phyloP scores from a whole-genome alignment of 2,888 invertebrate species.

The Heliconius cydno region DNA sequence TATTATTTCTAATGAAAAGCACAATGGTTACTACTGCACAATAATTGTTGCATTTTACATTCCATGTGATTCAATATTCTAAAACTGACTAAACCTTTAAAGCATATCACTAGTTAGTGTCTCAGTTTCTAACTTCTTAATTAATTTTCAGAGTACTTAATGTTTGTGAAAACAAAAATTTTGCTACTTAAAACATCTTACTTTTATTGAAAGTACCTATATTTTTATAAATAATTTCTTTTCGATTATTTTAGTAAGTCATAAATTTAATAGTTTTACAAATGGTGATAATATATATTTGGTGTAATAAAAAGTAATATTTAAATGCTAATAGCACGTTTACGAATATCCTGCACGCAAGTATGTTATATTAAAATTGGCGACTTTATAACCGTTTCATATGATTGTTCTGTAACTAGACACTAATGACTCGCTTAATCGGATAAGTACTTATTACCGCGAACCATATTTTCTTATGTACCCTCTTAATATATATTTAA shows the following conservation, averaged over 20 bases:
- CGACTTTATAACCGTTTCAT: slow-evolving; percentile 8
- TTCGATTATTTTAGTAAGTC: neutral
- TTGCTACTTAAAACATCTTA: slow-evolving; percentile 11
- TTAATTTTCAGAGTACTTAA: slow-evolving; percentile 31
- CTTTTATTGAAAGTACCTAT: neutral
- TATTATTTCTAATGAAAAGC: slow-evolving; percentile 42
- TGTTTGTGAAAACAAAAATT: neutral
- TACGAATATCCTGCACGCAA: slow-evolving; percentile 38
- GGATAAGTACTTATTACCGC: slow-evolving; percentile 59
- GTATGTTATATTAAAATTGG: slow-evolving; percentile 26
- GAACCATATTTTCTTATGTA: slow-evolving; percentile 63
- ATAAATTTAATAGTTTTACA: neutral
- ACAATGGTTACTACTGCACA: slow-evolving; percentile 51
- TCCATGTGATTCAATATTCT: slow-evolving; percentile 45
- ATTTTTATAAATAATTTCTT: slow-evolving; percentile 17
- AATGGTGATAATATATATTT: slow-evolving; percentile 12
- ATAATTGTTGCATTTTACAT: slow-evolving; percentile 52
- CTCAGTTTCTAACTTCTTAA: slow-evolving; percentile 15
- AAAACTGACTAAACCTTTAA: slow-evolving; percentile 15
- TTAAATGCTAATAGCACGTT: slow-evolving; percentile 39
- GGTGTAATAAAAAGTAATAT: slow-evolving; percentile 34
- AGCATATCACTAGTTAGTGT: slow-evolving; percentile 20
- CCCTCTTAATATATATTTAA: slow-evolving; percentile 52
- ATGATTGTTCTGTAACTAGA: slow-evolving; percentile 34
- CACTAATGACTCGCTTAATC: slow-evolving; percentile 42